Conservation (phyloP, 2,797 vertebrate species). For the Glyptemys insculpta region DNA sequence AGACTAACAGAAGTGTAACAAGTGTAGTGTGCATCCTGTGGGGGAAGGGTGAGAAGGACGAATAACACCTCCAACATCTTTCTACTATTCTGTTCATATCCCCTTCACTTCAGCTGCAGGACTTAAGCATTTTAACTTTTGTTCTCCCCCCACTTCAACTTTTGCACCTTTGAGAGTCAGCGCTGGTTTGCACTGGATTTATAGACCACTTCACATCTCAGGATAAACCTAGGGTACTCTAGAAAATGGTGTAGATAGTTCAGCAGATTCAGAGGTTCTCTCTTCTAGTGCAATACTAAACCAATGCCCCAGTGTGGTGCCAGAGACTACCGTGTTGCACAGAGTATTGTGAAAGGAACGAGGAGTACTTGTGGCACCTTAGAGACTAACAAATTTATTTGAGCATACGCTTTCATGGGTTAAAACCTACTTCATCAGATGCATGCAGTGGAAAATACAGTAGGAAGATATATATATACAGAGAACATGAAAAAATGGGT, state of each 20-base stretch:
- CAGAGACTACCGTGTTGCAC: not conserved
- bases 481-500: too few species aligned
- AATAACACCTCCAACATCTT: too few species aligned
- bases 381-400: too few species aligned
- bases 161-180: not conserved
- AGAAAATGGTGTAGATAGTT: accelerated
- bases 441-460: too few species aligned
- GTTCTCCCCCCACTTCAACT: not conserved
- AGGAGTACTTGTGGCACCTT: too few species aligned
- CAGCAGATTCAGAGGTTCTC: not conserved
- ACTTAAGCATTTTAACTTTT: not conserved
- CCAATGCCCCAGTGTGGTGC: not conserved
- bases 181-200: not conserved
- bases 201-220: not conserved
- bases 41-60: too few species aligned
- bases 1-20: too few species aligned
- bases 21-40: too few species aligned
- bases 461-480: too few species aligned
- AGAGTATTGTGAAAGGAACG: not conserved
- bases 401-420: too few species aligned
- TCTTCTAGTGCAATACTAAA: not conserved
- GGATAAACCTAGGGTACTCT: not conserved
- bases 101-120: not conserved
- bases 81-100: too few species aligned
- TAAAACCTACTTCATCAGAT: too few species aligned